These are phyloP conservation scores for Buceros bicornis DNA, from an alignment of 2,797 vertebrate genomes.

Conservation along the genomic window DNA sequence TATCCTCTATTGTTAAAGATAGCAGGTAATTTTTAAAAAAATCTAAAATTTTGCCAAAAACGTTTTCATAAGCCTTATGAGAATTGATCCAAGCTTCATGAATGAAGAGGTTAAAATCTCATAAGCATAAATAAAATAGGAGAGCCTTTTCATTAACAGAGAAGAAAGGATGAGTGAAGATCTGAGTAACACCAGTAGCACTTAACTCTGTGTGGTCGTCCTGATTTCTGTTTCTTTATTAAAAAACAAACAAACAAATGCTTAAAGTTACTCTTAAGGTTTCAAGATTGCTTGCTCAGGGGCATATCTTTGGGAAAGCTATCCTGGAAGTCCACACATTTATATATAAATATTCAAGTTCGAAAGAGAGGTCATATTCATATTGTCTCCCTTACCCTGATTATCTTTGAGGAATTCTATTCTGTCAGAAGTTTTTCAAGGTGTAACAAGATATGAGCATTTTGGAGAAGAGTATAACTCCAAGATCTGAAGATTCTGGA, in stretches of 20 bases:
- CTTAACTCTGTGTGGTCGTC: neutral
- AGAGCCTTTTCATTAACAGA: neutral
- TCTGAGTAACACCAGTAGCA: neutral
- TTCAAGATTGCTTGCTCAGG: neutral
- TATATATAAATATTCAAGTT: neutral
- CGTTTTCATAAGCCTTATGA: neutral
- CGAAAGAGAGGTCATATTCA: neutral
- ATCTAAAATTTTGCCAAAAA: neutral
- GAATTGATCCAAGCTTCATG: neutral
- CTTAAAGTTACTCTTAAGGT: accelerated
- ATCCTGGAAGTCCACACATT: neutral
- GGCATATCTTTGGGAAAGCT: neutral
- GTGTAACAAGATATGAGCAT: neutral
- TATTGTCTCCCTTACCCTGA: neutral
- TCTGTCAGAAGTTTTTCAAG: neutral
- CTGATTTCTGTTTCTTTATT: neutral
- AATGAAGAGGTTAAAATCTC: neutral
- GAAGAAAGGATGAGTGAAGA: neutral
- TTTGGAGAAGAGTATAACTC: neutral
- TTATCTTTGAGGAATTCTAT: neutral
- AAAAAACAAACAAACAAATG: neutral
- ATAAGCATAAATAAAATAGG: neutral
- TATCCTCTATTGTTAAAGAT: neutral
- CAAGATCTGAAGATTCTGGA: neutral
- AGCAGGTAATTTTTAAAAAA: neutral